These are phyloP conservation scores for Stenodema calcarata DNA, from an alignment of 2,888 invertebrate species.

Conservation along the genomic window DNA sequence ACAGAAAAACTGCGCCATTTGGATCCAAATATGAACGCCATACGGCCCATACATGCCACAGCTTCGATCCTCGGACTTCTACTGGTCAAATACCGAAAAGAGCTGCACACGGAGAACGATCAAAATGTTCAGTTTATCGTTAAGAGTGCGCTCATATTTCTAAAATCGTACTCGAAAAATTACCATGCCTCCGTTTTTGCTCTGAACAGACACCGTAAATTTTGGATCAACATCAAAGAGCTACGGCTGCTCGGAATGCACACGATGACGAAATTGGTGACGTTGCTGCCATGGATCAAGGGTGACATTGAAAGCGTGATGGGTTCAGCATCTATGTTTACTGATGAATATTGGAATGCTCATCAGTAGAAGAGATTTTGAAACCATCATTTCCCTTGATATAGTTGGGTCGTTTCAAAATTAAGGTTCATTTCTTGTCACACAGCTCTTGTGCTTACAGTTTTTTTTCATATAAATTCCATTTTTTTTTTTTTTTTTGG, in stretches of 20 bases:
- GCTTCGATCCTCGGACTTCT: not conserved
- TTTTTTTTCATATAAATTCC: too few relatives aligned
- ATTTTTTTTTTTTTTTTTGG: too few relatives aligned
- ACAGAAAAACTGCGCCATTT: not conserved
- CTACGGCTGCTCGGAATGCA: constrained; percentile 94
- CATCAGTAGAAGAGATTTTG: too few relatives aligned
- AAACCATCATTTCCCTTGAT: too few relatives aligned
- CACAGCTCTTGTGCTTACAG: too few relatives aligned
- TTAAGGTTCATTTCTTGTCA: too few relatives aligned
- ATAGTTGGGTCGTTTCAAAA: too few relatives aligned
- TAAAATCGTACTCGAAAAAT: not conserved
- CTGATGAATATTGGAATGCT: too few relatives aligned
- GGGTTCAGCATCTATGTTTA: not conserved
- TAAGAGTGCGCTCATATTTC: not conserved
- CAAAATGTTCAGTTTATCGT: not conserved
- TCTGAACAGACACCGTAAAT: constrained; percentile 69
- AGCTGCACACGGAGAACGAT: not conserved
- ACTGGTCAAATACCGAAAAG: not conserved
- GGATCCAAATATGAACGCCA: not conserved
- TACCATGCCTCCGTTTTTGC: not conserved
- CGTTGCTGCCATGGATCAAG: constrained; percentile 80
- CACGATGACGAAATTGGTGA: constrained; percentile 81
- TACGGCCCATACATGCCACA: not conserved
- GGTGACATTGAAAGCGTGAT: not conserved
- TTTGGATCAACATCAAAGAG: constrained; percentile 88